Conservation (phyloP, 2,888 invertebrate genomes). For the Heteromyza rotundicornis region DNA sequence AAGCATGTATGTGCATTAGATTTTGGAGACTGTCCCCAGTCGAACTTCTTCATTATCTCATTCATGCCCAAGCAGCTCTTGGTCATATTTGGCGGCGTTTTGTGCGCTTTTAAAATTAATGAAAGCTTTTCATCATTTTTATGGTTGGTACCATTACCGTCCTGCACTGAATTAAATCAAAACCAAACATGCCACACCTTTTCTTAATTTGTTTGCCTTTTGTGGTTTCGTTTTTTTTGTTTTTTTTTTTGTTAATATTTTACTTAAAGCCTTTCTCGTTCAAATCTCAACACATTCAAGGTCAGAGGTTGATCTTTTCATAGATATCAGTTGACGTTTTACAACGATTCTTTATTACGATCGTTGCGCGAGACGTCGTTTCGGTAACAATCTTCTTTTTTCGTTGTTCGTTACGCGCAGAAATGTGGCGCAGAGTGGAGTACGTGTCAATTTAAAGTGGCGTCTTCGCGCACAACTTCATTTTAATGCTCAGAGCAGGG, state of each 20-base stretch:
- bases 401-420: not conserved
- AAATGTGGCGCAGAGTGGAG: not conserved
- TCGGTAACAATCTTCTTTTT: too few relatives aligned
- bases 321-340: slow-evolving; percentile 7
- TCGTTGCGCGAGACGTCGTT: not conserved
- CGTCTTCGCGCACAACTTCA: slow-evolving; percentile 29
- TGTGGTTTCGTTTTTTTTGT: not conserved
- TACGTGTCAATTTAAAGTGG: slow-evolving; percentile 3
- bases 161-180: not conserved
- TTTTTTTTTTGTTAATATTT: too few relatives aligned
- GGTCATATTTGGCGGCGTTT: not conserved
- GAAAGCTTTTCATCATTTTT: slow-evolving; percentile 17
- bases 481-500: not conserved
- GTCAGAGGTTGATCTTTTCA: slow-evolving; percentile 2
- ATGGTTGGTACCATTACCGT: not conserved
- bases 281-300: not conserved
- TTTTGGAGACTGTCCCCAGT: too few relatives aligned
- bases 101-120: slow-evolving; percentile 17
- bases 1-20: too few relatives aligned
- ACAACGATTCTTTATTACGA: not conserved
- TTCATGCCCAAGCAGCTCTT: not conserved
- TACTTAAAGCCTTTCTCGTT: not conserved
- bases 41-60: not conserved
- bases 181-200: slow-evolving; percentile 5
- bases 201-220: slow-evolving; percentile 3